Evolutionary conservation across 2,797 vertebrate genomes (phyloP), one percentile per base, ranked within the genome.

Genomic region (Synaphobranchus kaupii): DNA sequence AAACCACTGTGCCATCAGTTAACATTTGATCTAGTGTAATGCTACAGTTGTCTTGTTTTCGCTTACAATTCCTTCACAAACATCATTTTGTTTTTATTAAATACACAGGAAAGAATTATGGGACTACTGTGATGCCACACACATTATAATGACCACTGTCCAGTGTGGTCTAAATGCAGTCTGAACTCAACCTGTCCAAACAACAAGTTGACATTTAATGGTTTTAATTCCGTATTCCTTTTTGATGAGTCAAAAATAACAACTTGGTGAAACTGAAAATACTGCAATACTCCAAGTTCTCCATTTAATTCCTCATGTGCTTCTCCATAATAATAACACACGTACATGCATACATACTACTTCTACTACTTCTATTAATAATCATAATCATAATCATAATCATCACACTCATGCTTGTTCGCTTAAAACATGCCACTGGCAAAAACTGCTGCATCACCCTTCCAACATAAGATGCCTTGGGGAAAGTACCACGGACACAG

Each of bases 391-490:
- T 15, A 76, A 78, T 78, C 7, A 78, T 39, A 78, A 22, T 17
- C 22, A 78, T 47, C 15, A 44, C 22, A 39, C 17, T 44, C 34
- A 39, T 1, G 13, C 34, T 34, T 4, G 13, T 47, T 78, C 73
- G 20, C 34, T 12, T 7, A 22, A 44, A 78, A 44, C 1, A 76
- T 47, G 22, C 39, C 73, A 17, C 2, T 50, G 47, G 17, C 34
- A 50, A 81, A 81, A 81, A 81, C 78, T 81, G 78, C 78, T 81
- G 78, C 44, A 81, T 81, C 78, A 81, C 50, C 47, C 78, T n/a
- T 10, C 22, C 78, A 81, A 22, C 22, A 13, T 10, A 48, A 80
- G 17, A 48, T 8, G 25, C 44, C 44, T 47, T 80, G 13, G 47
- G 34, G 0, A 50, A 48, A 81, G 44, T 50, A n/a, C 7, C 78